A percentile compares a stretch with the other conserved stretches of the same genome.
Conservation (phyloP, 2,888 invertebrate genomes). For the Xanthia togata region DNA sequence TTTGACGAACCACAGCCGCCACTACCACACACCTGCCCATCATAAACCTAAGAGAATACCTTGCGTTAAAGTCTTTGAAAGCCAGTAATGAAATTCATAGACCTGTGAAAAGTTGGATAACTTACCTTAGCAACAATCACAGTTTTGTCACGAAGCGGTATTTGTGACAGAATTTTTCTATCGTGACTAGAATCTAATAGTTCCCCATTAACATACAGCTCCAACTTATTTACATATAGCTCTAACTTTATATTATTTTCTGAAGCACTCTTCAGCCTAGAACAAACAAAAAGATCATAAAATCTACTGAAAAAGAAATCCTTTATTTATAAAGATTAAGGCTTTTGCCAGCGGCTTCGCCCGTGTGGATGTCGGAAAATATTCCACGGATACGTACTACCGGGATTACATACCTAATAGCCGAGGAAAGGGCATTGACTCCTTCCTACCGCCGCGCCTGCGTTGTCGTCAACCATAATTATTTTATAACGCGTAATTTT, state of each 20-base stretch:
- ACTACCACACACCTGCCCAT: conserved; percentile 87
- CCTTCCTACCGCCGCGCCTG: too few species aligned
- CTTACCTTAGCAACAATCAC: conserved; percentile 91
- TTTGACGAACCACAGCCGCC: conserved; percentile 88
- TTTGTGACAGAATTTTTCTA: conserved; percentile 95
- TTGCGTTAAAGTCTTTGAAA: neutral
- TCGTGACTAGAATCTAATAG: conserved; percentile 96
- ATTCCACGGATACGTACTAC: too few species aligned
- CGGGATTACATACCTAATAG: too few species aligned
- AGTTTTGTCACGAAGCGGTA: conserved; percentile 96
- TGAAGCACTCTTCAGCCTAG: conserved; percentile 85
- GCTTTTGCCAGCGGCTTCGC: too few species aligned
- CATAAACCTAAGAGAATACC: conserved; percentile 79
- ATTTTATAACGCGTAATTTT: too few species aligned
- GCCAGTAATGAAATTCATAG: neutral
- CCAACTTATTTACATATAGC: conserved; percentile 97
- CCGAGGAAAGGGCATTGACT: too few species aligned
- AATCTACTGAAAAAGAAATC: neutral
- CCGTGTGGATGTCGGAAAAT: too few species aligned
- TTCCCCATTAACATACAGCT: conserved; percentile 97
- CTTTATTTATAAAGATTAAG: neutral
- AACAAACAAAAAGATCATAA: conserved; percentile 63
- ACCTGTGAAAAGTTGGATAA: neutral
- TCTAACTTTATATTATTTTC: conserved; percentile 95
- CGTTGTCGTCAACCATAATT: too few species aligned